Evolutionary conservation across 2,888 invertebrate species (phyloP).

Genomic region (Ferrisia virgata): DNA sequence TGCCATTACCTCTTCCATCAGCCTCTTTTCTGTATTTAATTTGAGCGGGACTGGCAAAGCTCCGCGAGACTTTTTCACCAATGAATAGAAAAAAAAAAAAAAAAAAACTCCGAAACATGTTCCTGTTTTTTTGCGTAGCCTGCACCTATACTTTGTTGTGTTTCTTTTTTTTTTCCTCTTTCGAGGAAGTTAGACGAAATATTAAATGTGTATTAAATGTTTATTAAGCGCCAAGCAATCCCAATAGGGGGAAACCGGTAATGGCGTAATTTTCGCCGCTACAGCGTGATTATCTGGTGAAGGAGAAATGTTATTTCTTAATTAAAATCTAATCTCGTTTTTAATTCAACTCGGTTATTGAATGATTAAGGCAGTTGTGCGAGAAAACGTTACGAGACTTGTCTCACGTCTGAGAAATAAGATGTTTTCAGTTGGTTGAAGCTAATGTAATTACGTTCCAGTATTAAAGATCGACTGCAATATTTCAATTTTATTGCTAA

Average conservation of each 20-base stretch:
- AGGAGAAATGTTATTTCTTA: constrained; percentile 15
- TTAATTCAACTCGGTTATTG: not conserved
- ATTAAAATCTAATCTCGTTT: constrained; percentile 21
- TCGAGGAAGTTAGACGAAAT: not conserved
- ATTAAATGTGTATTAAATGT: constrained; percentile 20
- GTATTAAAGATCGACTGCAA: too few species aligned
- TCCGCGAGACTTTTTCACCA: not conserved
- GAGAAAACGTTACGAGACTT: not conserved
- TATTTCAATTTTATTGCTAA: too few species aligned
- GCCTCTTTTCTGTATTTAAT: not conserved
- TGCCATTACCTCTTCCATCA: not conserved
- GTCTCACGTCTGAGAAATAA: not conserved
- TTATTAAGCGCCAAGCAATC: not conserved
- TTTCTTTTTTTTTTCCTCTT: not conserved
- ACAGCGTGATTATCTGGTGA: not conserved
- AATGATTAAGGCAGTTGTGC: not conserved
- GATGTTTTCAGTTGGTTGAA: not conserved
- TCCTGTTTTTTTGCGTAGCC: not conserved
- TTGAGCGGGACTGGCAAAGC: not conserved
- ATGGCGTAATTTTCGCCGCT: not conserved
- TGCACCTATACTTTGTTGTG: not conserved
- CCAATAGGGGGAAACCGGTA: not conserved
- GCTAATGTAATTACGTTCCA: too few species aligned
- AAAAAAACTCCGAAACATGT: not conserved
- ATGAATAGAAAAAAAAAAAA: too few species aligned